Evolutionary conservation across 2,113 vertebrate genomes (phyloP), one percentile per base, ranked within the genome.

Genomic region (Podarcis raffonei): DNA sequence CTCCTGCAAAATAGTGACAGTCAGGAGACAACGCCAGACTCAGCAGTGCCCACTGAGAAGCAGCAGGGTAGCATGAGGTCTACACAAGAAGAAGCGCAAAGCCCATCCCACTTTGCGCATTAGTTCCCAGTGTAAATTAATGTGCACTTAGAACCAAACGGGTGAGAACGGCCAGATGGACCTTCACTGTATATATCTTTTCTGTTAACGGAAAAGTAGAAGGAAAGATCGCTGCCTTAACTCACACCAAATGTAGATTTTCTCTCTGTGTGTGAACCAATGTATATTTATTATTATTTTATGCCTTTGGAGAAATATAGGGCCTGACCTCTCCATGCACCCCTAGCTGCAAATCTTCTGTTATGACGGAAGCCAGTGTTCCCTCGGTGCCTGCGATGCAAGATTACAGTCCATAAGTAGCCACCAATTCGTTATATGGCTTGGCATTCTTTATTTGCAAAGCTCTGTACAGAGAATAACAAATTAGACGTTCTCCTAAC

Each of bases 261-360:
- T 65, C 32, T 82, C 35, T 77, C 59, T 68, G 71, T 30, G 32
- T 37, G 25, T 71, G 69, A 65, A 77, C 87, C 87, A 84, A 89
- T 88, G 87, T 78, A 83, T 84, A 88, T 89, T 89, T 89, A 89
- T 89, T 84, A 78, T 89, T 89, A 84, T 89, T 84, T 89, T 89
- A 88, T 88, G 81, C 42, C 87, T 89, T 89, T 84, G 39, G 87
- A 84, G 87, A 89, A 89, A 89, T 89, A 84, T 84, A 78, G 81
- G 81, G 81, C 81, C 81, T 89, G 87, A 89, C 87, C 22, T 42
- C 74, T 84, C 32, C 13, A 16, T 78, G 81, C 87, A 89, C 81
- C 6, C 62, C 27, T 88, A 22, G 77, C 39, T 53, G 59, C 30
- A 48, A 66, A 72, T 87, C 88, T 78, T 84, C 79, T 68, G 81